A percentile compares a stretch with the other conserved stretches of the same genome.
Conservation (phyloP, 2,113 vertebrate genomes). For the Scomber scombrus region DNA sequence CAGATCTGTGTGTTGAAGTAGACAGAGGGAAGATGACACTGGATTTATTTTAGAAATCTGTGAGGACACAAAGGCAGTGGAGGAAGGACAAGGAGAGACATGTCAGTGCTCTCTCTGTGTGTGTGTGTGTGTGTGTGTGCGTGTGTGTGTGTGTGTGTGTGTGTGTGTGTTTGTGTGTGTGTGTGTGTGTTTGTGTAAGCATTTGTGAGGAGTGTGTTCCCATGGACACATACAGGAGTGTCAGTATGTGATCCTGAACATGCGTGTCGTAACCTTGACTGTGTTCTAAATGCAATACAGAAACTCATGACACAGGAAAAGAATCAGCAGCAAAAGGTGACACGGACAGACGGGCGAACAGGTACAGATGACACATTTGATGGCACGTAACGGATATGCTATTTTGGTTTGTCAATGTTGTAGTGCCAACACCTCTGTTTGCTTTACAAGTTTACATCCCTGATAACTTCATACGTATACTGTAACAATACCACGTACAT, state of each 20-base stretch:
- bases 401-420: constrained; percentile 10
- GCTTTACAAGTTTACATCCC: neutral
- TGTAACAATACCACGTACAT: neutral
- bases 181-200: constrained; percentile 13
- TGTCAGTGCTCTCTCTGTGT: neutral
- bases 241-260: constrained; percentile 6
- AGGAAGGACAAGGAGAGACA: constrained; percentile 46
- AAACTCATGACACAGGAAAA: constrained; percentile 3
- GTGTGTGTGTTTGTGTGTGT: neutral
- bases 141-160: neutral
- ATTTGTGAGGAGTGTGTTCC: neutral
- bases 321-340: constrained; percentile 5
- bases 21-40: constrained; percentile 61
- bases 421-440: constrained; percentile 6
- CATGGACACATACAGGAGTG: neutral
- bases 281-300: constrained; percentile 16
- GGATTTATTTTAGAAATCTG: constrained; percentile 68
- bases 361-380: constrained; percentile 7
- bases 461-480: neutral
- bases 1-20: constrained; percentile 10
- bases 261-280: constrained; percentile 32
- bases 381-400: constrained; percentile 13
- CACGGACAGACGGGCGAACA: constrained; percentile 9
- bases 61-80: constrained; percentile 40
- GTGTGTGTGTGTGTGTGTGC: constrained; percentile 1